A percentile compares a stretch with the other conserved stretches of the same genome.
These are phyloP conservation scores for Oxyura jamaicensis DNA, from an alignment of 2,113 vertebrate species.

Conservation along the genomic window DNA sequence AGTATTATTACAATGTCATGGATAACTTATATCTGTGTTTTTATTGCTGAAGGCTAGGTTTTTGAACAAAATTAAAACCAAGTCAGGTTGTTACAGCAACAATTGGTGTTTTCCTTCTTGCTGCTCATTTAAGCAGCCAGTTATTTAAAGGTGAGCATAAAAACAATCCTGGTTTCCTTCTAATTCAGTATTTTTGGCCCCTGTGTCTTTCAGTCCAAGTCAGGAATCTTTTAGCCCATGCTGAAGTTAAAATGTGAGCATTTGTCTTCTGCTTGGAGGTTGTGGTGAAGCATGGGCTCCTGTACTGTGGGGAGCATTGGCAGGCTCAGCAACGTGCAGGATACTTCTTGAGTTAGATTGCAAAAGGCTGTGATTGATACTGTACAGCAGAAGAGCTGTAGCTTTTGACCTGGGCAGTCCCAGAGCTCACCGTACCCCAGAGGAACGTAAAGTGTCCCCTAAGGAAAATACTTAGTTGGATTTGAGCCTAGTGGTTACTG, in stretches of 20 bases:
- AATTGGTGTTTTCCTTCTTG: background rate
- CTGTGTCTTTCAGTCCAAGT: background rate
- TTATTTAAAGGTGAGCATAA: background rate
- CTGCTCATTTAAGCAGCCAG: background rate
- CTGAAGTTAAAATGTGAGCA: background rate
- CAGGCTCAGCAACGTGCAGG: accelerated
- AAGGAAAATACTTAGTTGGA: too few species aligned
- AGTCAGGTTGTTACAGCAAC: background rate
- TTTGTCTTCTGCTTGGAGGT: background rate
- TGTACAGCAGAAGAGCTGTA: background rate
- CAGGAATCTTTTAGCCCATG: background rate
- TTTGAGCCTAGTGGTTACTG: background rate
- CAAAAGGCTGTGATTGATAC: background rate
- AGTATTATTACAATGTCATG: background rate
- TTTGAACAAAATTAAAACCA: background rate
- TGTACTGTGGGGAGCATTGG: background rate
- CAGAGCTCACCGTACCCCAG: background rate
- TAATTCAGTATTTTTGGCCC: background rate
- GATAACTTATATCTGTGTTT: background rate
- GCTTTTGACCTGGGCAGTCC: background rate
- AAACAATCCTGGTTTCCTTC: background rate
- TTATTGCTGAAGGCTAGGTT: background rate
- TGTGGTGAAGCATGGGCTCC: background rate
- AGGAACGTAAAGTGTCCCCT: background rate
- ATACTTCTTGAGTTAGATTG: background rate